A percentile compares a stretch with the other conserved stretches of the same genome.
phyloP scores from a whole-genome alignment of 2,888 invertebrate genomes.

The Entomobrya proxima region DNA sequence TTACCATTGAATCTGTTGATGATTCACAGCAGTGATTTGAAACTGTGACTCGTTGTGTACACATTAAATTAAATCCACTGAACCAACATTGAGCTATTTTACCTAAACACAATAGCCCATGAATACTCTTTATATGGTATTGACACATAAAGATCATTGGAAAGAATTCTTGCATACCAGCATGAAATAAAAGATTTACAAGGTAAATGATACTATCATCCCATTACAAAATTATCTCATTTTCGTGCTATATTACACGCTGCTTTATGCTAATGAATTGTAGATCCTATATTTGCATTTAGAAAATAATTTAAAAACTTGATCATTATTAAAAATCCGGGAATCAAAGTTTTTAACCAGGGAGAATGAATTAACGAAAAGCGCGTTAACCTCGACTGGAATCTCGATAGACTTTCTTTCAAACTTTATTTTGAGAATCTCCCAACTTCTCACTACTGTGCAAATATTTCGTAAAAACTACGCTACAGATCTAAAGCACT shows the following conservation, averaged over 20 bases:
- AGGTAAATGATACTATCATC: slow-evolving; percentile 23
- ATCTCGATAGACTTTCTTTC: too few relatives aligned
- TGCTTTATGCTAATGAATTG: neutral
- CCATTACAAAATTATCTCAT: slow-evolving; percentile 8
- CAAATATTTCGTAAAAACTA: too few relatives aligned
- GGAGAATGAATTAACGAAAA: too few relatives aligned
- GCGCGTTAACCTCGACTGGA: too few relatives aligned
- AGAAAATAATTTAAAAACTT: too few relatives aligned
- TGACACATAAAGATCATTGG: slow-evolving; percentile 29
- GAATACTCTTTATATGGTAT: slow-evolving; percentile 23
- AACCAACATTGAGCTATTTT: neutral
- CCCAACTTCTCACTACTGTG: too few relatives aligned
- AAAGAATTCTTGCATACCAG: neutral
- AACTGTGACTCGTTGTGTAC: slow-evolving; percentile 3
- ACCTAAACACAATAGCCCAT: neutral
- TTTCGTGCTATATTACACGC: neutral
- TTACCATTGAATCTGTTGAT: slow-evolving; percentile 37
- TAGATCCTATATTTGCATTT: neutral
- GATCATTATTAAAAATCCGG: too few relatives aligned
- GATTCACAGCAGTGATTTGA: slow-evolving; percentile 51
- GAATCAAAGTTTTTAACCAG: too few relatives aligned
- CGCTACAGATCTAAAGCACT: too few relatives aligned
- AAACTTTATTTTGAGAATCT: too few relatives aligned
- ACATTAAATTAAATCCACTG: neutral
- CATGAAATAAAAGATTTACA: slow-evolving; percentile 19